Percentiles rank a stretch among this genome's conserved stretches.
Evolutionary conservation across 2,113 vertebrate genomes (phyloP).

Genomic region (Elachura formosa): DNA sequence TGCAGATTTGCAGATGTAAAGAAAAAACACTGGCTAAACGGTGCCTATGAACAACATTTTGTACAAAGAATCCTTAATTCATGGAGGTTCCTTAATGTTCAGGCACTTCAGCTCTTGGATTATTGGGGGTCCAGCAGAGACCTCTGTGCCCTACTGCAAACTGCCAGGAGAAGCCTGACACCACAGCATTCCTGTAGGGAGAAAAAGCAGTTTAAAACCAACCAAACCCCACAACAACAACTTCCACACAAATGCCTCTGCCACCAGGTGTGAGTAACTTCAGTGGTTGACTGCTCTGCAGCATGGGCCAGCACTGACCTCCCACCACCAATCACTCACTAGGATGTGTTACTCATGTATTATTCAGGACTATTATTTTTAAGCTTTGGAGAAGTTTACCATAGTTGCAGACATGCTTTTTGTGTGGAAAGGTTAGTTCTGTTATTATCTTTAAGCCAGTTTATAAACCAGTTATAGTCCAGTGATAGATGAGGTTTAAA

Average conservation of each 20-base stretch:
- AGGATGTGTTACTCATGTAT: not conserved
- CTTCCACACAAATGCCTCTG: not conserved
- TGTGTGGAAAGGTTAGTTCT: not conserved
- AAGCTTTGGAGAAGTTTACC: not conserved
- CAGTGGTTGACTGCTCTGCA: not conserved
- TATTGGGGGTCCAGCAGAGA: fast-evolving
- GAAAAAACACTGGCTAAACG: not conserved
- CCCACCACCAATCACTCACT: not conserved
- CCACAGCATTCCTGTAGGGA: fast-evolving
- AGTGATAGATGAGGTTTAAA: constrained; percentile 25
- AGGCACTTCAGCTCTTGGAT: not conserved
- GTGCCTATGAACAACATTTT: not conserved
- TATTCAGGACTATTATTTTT: not conserved
- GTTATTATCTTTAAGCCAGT: constrained; percentile 14
- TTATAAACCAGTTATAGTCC: constrained; percentile 1
- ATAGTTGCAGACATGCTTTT: not conserved
- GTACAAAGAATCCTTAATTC: not conserved
- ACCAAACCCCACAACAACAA: not conserved
- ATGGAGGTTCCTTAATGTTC: not conserved
- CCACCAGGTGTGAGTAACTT: not conserved
- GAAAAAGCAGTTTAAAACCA: not conserved
- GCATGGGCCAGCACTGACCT: not conserved
- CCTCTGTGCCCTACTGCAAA: not conserved
- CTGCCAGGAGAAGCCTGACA: not conserved
- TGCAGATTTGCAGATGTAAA: not conserved